phyloP scores from a whole-genome alignment of 2,113 vertebrate species.

The Setophaga petechia region DNA sequence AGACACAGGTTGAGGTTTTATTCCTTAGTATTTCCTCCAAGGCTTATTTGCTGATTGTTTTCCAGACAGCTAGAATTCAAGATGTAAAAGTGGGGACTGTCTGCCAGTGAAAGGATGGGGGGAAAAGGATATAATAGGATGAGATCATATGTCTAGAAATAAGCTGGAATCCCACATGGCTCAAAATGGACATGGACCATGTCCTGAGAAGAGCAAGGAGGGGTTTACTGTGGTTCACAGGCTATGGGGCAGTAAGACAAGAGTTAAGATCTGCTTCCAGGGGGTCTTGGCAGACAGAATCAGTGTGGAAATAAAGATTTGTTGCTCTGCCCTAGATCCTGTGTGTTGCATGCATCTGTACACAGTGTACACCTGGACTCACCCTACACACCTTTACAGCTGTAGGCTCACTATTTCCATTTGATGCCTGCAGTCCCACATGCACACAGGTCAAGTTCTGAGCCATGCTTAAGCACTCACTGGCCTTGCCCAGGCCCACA shows the following conservation, averaged over 20 bases:
- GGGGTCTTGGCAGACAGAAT: background rate
- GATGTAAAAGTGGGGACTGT: background rate
- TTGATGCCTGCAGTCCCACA: background rate
- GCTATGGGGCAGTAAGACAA: background rate
- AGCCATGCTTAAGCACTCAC: background rate
- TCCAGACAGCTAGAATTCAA: conserved; percentile 1
- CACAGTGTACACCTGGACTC: background rate
- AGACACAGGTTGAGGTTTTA: rapidly evolving
- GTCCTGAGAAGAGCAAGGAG: background rate
- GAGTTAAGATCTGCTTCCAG: background rate
- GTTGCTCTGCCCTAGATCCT: background rate
- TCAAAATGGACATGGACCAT: background rate
- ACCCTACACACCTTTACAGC: background rate
- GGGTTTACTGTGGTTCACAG: background rate
- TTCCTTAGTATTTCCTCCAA: background rate
- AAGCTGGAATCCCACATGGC: background rate
- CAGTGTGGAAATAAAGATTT: background rate
- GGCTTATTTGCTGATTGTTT: background rate
- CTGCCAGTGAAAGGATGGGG: background rate
- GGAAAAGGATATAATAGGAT: background rate
- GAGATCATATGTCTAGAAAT: background rate
- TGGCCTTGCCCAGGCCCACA: background rate
- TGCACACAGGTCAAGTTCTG: background rate
- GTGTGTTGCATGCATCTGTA: background rate
- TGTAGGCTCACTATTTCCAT: background rate